Evolutionary conservation across 2,888 invertebrate genomes (phyloP).

Genomic region (Pseudococcus jackbeardsleyi): DNA sequence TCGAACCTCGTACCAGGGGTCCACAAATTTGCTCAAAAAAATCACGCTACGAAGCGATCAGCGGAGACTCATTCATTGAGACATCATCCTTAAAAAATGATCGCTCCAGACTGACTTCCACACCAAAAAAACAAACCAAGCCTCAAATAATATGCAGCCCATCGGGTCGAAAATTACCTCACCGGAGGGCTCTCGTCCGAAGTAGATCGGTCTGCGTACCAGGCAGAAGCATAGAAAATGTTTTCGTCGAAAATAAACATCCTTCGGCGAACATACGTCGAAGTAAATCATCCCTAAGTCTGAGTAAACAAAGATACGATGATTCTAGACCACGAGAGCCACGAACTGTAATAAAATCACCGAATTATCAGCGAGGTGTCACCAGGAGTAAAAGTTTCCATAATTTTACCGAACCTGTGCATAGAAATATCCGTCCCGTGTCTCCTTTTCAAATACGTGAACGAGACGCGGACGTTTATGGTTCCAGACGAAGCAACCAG

Average conservation of each 20-base stretch:
- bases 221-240: neutral
- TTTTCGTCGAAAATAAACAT: constrained; percentile 46
- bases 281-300: constrained; percentile 58
- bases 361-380: neutral
- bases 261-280: constrained; percentile 14
- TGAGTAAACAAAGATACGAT: constrained; percentile 45
- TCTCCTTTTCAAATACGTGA: constrained; percentile 48
- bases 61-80: neutral
- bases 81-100: neutral
- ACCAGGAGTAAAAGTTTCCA: constrained; percentile 37
- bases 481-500: constrained; percentile 45
- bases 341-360: neutral
- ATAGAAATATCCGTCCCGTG: neutral
- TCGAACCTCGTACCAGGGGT: constrained; percentile 4
- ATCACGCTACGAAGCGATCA: neutral
- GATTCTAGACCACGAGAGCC: constrained; percentile 15
- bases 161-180: constrained; percentile 50
- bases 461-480: constrained; percentile 11
- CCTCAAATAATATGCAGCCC: constrained; percentile 7
- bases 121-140: constrained; percentile 50
- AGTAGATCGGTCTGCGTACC: constrained; percentile 49
- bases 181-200: constrained; percentile 38
- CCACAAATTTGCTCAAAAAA: neutral
- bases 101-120: constrained; percentile 40
- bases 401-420: constrained; percentile 24